Evolutionary conservation across 2,888 invertebrate species (phyloP).

Genomic region (Perizoma affinitatum): DNA sequence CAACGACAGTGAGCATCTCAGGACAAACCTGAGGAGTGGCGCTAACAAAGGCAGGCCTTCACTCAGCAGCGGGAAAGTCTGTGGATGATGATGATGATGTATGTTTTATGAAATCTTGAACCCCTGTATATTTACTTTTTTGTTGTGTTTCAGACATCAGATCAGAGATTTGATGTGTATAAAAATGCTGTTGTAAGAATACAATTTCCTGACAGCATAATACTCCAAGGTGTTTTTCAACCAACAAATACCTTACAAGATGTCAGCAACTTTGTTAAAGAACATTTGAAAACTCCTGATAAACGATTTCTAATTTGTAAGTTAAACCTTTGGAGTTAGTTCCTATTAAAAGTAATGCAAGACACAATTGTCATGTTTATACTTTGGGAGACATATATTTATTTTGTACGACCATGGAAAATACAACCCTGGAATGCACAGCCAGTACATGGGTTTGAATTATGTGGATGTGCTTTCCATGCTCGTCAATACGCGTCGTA

Average conservation of each 20-base stretch:
- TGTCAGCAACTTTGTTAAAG: constrained; percentile 89
- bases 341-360: too few relatives aligned
- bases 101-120: not conserved
- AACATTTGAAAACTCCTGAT: constrained; percentile 86
- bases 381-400: not conserved
- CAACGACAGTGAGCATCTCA: too few relatives aligned
- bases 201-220: constrained; percentile 93
- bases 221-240: constrained; percentile 93
- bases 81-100: too few relatives aligned
- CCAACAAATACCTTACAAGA: constrained; percentile 89
- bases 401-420: not conserved
- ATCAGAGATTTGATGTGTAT: constrained; percentile 86
- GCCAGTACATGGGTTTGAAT: too few relatives aligned
- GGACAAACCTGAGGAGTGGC: too few relatives aligned
- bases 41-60: too few relatives aligned
- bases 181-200: constrained; percentile 91
- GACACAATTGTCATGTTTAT: too few relatives aligned
- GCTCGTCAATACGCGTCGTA: too few relatives aligned
- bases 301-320: constrained; percentile 92
- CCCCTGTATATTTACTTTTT: not conserved
- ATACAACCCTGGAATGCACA: too few relatives aligned
- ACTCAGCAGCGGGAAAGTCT: too few relatives aligned
- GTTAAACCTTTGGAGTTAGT: constrained; percentile 52
- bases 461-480: too few relatives aligned
- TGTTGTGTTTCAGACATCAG: constrained; percentile 56